phyloP scores from a whole-genome alignment of 2,888 invertebrate genomes.

The Aleiodes leptofemur region DNA sequence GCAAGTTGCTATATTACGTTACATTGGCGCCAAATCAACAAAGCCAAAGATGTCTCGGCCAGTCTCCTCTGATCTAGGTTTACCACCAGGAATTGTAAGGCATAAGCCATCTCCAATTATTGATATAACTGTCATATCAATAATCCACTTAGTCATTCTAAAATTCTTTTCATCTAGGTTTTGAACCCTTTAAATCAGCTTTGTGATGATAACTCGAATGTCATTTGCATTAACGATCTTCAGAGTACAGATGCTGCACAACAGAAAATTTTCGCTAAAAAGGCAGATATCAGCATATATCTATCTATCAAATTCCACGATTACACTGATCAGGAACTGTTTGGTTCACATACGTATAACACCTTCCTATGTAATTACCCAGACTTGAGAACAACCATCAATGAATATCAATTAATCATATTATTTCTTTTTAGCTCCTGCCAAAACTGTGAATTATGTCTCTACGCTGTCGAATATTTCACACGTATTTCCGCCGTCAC shows the following conservation, averaged over 20 bases:
- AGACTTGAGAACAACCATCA: no score
- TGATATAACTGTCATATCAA: neutral
- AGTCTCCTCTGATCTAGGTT: conserved; percentile 61
- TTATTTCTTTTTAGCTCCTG: conserved; percentile 79
- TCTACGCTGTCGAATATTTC: conserved; percentile 90
- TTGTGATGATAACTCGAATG: conserved; percentile 83
- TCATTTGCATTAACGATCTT: conserved; percentile 86
- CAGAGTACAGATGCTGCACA: conserved; percentile 85
- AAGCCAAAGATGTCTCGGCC: conserved; percentile 52
- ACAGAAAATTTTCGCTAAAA: conserved; percentile 82
- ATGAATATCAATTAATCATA: neutral
- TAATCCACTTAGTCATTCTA: no score
- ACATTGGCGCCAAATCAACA: conserved; percentile 63
- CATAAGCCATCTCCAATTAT: neutral
- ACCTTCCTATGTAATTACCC: conserved; percentile 82
- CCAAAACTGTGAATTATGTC: conserved; percentile 85
- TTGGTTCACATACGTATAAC: conserved; percentile 85
- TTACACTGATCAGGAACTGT: conserved; percentile 85
- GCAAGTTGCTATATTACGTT: conserved; percentile 77
- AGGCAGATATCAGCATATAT: conserved; percentile 89
- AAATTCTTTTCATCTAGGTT: conserved; percentile 77
- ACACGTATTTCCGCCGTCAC: conserved; percentile 84
- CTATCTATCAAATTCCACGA: conserved; percentile 87
- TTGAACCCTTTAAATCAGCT: conserved; percentile 86
- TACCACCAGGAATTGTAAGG: conserved; percentile 70